Conservation (phyloP, 2,797 vertebrate species). For the Selene dorsalis region DNA sequence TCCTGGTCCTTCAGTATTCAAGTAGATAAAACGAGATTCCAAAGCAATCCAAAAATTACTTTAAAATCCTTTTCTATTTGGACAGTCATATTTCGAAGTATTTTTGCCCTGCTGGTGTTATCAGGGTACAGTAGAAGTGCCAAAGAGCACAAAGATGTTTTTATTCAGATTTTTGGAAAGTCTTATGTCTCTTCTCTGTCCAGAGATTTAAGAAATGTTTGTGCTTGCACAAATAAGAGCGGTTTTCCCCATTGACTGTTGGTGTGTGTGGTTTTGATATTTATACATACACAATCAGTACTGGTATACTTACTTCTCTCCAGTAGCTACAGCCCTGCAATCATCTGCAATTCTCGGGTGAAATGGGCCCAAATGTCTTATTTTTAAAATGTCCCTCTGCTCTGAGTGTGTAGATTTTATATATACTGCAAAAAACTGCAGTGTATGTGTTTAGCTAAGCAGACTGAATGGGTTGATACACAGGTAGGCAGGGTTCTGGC, state of each 20-base stretch:
- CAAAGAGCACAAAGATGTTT: conserved; percentile 44
- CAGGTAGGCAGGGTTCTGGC: conserved; percentile 59
- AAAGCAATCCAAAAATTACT: conserved; percentile 15
- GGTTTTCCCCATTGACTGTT: conserved; percentile 1
- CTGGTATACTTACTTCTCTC: conserved; percentile 7
- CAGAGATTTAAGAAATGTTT: conserved; percentile 18
- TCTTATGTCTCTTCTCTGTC: not conserved
- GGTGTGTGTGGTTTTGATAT: not conserved
- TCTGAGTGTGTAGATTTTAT: conserved; percentile 16
- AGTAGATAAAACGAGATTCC: conserved; percentile 21
- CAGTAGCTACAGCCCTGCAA: not conserved
- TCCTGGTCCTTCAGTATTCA: conserved; percentile 6
- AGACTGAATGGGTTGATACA: conserved; percentile 57
- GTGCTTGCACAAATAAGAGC: conserved; percentile 16
- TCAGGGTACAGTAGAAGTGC: conserved; percentile 14
- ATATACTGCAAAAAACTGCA: conserved; percentile 13
- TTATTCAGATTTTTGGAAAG: conserved; percentile 7
- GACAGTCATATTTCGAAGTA: conserved; percentile 15
- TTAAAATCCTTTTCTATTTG: conserved; percentile 45
- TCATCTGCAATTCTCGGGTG: conserved; percentile 14
- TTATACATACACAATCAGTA: conserved; percentile 13
- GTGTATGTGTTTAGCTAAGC: conserved; percentile 51
- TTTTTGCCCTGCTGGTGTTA: conserved; percentile 25
- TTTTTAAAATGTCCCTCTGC: conserved; percentile 41
- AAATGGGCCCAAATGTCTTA: conserved; percentile 18